phyloP scores from a whole-genome alignment of 1,140 invertebrate genomes.

The Uloborus diversus region DNA sequence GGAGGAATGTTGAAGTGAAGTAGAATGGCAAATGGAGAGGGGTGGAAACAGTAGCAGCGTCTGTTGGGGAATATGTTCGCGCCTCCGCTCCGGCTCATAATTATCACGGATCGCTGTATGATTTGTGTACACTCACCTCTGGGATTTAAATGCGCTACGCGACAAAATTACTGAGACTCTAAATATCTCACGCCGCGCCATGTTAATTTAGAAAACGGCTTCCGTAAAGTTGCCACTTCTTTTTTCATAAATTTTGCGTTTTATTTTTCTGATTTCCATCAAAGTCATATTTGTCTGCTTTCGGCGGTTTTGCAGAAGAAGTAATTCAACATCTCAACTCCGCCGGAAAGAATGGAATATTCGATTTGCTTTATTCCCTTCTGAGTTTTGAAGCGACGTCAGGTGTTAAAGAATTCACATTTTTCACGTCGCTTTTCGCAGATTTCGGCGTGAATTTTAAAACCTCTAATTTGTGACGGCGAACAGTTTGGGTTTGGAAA shows the following conservation, averaged over 20 bases:
- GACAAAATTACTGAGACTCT: neutral
- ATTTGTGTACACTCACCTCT: neutral
- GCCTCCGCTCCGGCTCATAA: neutral
- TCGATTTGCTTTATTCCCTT: neutral
- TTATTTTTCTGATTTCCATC: neutral
- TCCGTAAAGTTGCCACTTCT: no score
- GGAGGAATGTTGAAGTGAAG: no score
- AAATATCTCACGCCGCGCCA: neutral
- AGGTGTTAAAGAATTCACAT: no score
- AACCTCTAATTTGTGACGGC: no score
- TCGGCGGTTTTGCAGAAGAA: neutral
- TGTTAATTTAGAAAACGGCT: neutral
- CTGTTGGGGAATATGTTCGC: neutral
- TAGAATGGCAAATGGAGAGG: neutral
- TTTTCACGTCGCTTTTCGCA: no score
- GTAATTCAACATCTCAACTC: neutral
- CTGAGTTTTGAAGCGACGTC: no score
- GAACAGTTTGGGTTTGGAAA: no score
- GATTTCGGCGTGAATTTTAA: no score
- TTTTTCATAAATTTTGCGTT: neutral
- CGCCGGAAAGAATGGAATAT: neutral
- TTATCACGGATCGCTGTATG: neutral
- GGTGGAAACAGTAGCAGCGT: neutral
- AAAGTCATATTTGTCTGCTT: neutral
- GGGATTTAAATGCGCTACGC: neutral